Evolutionary conservation across 2,888 invertebrate species (phyloP).

Genomic region (Xestobium rufovillosum): DNA sequence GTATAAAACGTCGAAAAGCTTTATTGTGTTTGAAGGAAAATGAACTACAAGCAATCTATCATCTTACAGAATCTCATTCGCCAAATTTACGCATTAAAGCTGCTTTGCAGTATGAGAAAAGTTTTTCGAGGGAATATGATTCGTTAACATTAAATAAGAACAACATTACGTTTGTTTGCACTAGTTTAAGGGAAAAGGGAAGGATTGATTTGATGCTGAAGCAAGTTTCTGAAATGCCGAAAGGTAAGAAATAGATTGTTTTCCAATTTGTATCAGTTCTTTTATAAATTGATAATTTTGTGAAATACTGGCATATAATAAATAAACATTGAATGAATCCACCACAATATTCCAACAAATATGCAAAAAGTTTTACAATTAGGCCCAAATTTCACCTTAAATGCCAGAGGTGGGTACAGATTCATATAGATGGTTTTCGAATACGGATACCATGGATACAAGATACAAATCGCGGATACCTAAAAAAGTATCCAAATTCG

Average conservation of each 20-base stretch:
- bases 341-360: too few species aligned
- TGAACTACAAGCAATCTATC: slow-evolving; percentile 34
- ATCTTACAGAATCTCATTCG: slow-evolving; percentile 36
- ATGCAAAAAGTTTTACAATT: too few species aligned
- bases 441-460: too few species aligned
- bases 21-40: slow-evolving; percentile 23
- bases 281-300: too few species aligned
- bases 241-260: slow-evolving; percentile 27
- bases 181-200: slow-evolving; percentile 18
- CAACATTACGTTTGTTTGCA: slow-evolving; percentile 30
- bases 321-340: too few species aligned
- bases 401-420: too few species aligned
- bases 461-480: too few species aligned
- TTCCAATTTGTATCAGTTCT: too few species aligned
- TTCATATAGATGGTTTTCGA: too few species aligned
- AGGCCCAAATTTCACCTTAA: too few species aligned
- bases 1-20: slow-evolving; percentile 29
- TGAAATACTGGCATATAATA: too few species aligned
- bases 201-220: slow-evolving; percentile 28
- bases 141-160: slow-evolving; percentile 21
- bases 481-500: too few species aligned
- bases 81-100: slow-evolving; percentile 34
- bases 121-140: slow-evolving; percentile 19
- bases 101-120: slow-evolving; percentile 29
- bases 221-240: slow-evolving; percentile 35